phyloP scores from a whole-genome alignment of 2,113 vertebrate species.

The Puma concolor region DNA sequence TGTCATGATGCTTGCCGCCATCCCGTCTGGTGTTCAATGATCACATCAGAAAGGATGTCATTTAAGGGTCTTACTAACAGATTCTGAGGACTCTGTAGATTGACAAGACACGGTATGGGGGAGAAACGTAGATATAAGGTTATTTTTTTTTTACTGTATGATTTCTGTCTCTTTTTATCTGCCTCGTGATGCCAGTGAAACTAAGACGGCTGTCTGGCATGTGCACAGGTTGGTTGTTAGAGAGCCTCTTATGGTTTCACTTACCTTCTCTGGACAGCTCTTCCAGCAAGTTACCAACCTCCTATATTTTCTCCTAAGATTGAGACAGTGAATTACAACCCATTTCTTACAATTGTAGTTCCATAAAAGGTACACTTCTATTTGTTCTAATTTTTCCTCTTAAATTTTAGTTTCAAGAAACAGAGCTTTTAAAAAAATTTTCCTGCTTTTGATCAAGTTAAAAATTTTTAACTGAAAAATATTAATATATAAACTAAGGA shows the following conservation, averaged over 20 bases:
- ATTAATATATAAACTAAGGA: not conserved
- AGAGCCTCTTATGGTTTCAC: not conserved
- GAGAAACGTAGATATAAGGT: not conserved
- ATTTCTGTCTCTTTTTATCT: not conserved
- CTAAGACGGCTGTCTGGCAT: not conserved
- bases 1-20: not conserved
- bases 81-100: not conserved
- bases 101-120: not conserved
- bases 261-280: not conserved
- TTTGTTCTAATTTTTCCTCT: not conserved
- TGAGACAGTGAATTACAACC: not conserved
- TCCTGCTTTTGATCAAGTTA: not conserved
- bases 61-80: not conserved
- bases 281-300: not conserved
- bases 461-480: not conserved
- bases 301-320: not conserved
- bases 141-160: not conserved
- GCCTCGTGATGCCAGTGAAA: not conserved
- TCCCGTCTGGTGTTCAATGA: not conserved
- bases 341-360: not conserved
- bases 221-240: not conserved
- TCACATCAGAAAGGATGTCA: not conserved
- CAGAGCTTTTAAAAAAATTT: conserved; percentile 1
- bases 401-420: conserved; percentile 33
- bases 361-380: not conserved